Base-by-base conservation (phyloP, 2,113 vertebrate species). In the Grallaria varia region DNA sequence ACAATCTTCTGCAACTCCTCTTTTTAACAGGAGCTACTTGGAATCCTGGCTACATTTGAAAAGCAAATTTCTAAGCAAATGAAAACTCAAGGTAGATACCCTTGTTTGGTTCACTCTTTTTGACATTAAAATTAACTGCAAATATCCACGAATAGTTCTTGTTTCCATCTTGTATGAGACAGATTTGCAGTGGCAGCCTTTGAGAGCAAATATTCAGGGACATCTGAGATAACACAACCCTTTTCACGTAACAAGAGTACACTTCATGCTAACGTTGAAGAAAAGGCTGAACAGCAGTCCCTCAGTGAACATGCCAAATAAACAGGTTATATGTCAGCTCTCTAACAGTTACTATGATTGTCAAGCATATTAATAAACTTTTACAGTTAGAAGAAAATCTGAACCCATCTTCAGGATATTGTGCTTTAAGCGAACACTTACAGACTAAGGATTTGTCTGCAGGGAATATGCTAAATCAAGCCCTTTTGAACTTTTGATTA, bases 401-500 rank as follows among this genome's bases (percentile, higher is more conserved):
- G 83, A 94, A 81, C 24, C 44, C 68, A 76, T 92, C 92, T 93
- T 87, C 86, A 92, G 66, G 66, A 90, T 83, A 87, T 42, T 94
- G 73, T 94, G 83, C 44, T 72, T 83, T 31, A 56, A 94, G 60
- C 2, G 76, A 97, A 92, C 86, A 78, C 52, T 93, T 81, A 68
- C 40, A 80, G 93, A 81, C 86, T 78, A 60, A 87, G 66, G 64
- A 95, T 92, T 93, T 84, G 83, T 88, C 93, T 97, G 79, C 58
- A 4, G 95, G 85, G 93, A 97, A 94, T 89, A 93, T 94, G 93
- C 83, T 92, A 96, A 97, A 97, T 94, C 95, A 96, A 92, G 94
- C 83, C 96, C 88, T 97, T 96, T 95, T 96, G 96, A 96, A 97
- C 95, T 96, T 95, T 93, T 96, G 96, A 96, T 97, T 97, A 96